phyloP scores from a whole-genome alignment of 2,113 vertebrate species.

The Zingel zingel region DNA sequence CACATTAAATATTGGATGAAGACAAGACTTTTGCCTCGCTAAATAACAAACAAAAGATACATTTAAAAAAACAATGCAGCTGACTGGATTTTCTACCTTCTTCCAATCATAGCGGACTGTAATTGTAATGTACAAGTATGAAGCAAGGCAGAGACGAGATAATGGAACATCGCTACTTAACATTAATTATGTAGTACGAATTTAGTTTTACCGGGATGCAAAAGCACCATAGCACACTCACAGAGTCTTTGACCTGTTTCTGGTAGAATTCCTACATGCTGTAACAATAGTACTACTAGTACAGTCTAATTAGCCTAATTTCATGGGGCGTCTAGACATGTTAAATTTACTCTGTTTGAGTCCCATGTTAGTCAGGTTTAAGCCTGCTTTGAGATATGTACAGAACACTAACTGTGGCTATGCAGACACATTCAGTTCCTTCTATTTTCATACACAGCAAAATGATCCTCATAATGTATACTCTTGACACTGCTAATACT shows the following conservation, averaged over 20 bases:
- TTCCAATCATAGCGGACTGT: not conserved
- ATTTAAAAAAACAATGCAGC: not conserved
- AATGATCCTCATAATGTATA: not conserved
- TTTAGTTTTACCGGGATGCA: not conserved
- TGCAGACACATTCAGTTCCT: not conserved
- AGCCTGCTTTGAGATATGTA: not conserved
- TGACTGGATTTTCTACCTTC: not conserved
- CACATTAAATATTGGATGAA: not conserved
- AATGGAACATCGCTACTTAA: constrained; percentile 28
- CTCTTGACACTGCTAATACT: not conserved
- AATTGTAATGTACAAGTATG: not conserved
- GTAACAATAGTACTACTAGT: not conserved
- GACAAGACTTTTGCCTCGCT: not conserved
- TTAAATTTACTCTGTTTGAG: not conserved
- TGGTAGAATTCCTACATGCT: not conserved
- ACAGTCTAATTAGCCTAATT: not conserved
- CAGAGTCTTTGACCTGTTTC: constrained; percentile 18
- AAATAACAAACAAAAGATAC: not conserved
- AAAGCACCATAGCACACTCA: not conserved
- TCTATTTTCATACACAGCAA: not conserved
- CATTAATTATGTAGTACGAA: constrained; percentile 46
- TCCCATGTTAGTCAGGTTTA: not conserved
- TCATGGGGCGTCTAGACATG: not conserved
- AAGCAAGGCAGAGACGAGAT: constrained; percentile 7
- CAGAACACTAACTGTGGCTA: not conserved